Conservation (phyloP, 37 sponge, comb jelly and placozoan genomes). For the Spongia lamella region DNA sequence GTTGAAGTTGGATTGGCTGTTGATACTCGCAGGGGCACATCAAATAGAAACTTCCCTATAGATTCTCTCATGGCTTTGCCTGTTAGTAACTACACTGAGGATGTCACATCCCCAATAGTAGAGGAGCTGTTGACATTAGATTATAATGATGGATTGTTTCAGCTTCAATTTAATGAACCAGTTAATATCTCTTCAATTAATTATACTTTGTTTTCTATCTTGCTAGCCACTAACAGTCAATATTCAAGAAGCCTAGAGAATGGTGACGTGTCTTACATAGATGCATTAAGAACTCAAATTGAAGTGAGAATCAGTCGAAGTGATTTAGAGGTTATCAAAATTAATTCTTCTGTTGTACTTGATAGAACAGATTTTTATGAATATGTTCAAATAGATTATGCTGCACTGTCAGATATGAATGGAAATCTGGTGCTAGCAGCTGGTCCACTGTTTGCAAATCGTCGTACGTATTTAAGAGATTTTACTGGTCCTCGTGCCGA, state of each 20-base stretch:
- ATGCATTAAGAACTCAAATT: conserved; percentile 24
- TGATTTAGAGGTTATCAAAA: conserved; percentile 50
- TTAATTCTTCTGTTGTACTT: conserved; percentile 37
- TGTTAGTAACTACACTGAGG: conserved; percentile 14
- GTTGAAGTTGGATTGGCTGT: conserved; percentile 36
- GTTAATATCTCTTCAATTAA: conserved; percentile 70
- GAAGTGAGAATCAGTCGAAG: conserved; percentile 29
- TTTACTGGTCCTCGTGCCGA: conserved; percentile 40
- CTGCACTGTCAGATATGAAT: conserved; percentile 58
- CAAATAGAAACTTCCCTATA: conserved; percentile 36
- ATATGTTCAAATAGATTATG: conserved; percentile 34
- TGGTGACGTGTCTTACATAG: no score
- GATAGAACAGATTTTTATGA: background rate
- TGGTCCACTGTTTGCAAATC: background rate
- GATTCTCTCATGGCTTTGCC: conserved; percentile 32
- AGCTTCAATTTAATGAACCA: conserved; percentile 70
- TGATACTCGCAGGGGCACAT: conserved; percentile 26
- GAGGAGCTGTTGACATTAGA: conserved; percentile 1
- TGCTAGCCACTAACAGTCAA: background rate
- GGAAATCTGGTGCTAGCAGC: conserved; percentile 52
- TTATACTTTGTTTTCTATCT: conserved; percentile 44
- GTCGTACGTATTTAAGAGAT: conserved; percentile 22
- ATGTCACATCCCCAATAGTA: conserved; percentile 21
- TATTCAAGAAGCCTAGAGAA: no score
- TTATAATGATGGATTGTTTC: conserved; percentile 46